Conservation (phyloP, 2,113 vertebrate genomes). For the Onychostoma macrolepis region DNA sequence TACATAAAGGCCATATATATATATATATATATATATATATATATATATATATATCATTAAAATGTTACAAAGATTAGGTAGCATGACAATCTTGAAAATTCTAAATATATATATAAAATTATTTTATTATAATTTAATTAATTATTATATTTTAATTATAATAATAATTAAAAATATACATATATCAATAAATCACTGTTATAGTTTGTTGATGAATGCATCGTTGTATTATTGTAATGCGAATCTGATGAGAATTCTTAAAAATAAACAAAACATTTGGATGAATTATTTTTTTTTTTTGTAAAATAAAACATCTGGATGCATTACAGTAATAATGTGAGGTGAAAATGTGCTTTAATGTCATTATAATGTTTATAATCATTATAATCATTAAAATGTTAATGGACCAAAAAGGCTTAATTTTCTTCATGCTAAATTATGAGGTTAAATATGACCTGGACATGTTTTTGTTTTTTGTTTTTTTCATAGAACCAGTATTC, state of each 20-base stretch:
- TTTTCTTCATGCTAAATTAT: background rate
- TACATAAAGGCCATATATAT: no score
- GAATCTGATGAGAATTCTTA: background rate
- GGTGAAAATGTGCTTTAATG: background rate
- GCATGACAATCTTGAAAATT: no score
- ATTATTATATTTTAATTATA: background rate
- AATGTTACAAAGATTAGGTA: no score
- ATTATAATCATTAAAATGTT: background rate
- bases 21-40: no score
- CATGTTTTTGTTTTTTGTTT: background rate
- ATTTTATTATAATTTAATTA: no score
- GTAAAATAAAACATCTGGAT: no score
- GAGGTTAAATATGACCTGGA: slow-evolving; percentile 17
- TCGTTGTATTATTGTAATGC: background rate
- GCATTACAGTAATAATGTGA: background rate
- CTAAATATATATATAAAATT: no score
- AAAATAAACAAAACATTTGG: no score
- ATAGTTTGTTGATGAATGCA: background rate
- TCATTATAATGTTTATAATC: background rate
- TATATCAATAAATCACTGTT: background rate
- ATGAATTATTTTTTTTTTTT: no score
- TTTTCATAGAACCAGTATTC: slow-evolving; percentile 84
- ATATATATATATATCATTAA: no score
- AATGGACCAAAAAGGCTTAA: background rate
- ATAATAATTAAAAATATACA: background rate